A percentile compares a stretch with the other conserved stretches of the same genome.
Conservation (phyloP, 2,113 vertebrate genomes). For the Anser brachyrhynchus region DNA sequence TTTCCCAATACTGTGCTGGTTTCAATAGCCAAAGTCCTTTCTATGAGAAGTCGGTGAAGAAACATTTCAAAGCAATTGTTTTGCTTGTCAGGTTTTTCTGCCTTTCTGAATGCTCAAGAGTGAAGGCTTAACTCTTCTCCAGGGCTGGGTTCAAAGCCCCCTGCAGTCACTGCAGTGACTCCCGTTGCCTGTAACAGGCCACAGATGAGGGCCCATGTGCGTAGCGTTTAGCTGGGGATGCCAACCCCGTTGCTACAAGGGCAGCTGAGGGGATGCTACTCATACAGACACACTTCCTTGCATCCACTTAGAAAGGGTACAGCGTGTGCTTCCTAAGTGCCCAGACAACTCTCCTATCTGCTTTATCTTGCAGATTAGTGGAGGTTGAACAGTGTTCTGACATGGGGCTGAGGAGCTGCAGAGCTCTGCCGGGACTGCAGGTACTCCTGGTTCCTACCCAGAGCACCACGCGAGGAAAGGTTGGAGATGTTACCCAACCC, state of each 20-base stretch:
- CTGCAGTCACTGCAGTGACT: background rate
- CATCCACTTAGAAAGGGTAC: background rate
- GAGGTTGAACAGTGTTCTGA: background rate
- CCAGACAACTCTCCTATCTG: background rate
- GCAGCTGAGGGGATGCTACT: background rate
- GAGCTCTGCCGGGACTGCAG: background rate
- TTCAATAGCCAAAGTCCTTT: background rate
- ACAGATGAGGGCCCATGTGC: rapidly evolving
- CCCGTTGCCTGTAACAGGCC: background rate
- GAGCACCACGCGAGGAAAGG: background rate
- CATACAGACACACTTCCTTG: background rate
- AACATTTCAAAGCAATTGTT: slow-evolving; percentile 7
- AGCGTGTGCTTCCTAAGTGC: background rate
- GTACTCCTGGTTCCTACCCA: background rate
- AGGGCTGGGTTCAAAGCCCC: background rate
- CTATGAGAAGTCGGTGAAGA: background rate
- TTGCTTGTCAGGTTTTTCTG: background rate
- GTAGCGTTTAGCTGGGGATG: too few species aligned
- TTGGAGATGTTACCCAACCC: background rate
- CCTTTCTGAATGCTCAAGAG: background rate
- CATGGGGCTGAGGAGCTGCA: background rate
- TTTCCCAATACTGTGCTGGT: background rate
- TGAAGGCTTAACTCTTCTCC: background rate
- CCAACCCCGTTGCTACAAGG: background rate
- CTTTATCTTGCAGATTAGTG: background rate